These are phyloP conservation scores for Temnothorax ravouxi DNA, from an alignment of 2,888 invertebrate genomes.

Conservation along the genomic window DNA sequence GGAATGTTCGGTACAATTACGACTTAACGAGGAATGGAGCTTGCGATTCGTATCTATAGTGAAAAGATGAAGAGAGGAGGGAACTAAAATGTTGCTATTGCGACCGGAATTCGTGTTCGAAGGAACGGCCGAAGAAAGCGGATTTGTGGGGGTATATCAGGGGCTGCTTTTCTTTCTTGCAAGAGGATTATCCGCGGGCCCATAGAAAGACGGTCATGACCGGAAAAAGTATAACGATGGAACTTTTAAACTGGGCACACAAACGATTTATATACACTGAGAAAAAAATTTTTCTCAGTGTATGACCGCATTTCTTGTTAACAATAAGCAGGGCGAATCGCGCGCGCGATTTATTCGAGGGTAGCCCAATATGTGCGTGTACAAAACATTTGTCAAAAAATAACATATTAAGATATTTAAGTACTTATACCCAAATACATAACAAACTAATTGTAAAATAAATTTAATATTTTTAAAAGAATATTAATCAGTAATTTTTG, in stretches of 20 bases:
- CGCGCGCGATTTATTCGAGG: neutral
- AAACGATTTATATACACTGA: constrained; percentile 27
- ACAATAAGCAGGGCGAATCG: neutral
- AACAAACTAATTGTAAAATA: neutral
- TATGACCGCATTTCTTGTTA: neutral
- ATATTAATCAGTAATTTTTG: constrained; percentile 2
- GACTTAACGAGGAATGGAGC: constrained; percentile 26
- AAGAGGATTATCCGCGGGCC: constrained; percentile 32
- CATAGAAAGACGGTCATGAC: neutral
- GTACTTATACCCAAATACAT: neutral
- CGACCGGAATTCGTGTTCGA: constrained; percentile 23
- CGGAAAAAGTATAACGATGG: constrained; percentile 5
- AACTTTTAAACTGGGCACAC: neutral
- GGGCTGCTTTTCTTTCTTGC: constrained; percentile 34
- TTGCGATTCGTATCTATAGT: constrained; percentile 29
- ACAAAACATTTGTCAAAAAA: neutral
- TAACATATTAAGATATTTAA: neutral
- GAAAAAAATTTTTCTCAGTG: no score
- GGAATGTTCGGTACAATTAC: constrained; percentile 35
- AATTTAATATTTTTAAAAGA: neutral
- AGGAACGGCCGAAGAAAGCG: constrained; percentile 4
- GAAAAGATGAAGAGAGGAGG: neutral
- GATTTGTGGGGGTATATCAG: constrained; percentile 24
- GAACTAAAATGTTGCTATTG: constrained; percentile 26
- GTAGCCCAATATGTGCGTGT: neutral